Evolutionary conservation across 2,797 vertebrate species (phyloP).

Genomic region (Margarornis squamiger): DNA sequence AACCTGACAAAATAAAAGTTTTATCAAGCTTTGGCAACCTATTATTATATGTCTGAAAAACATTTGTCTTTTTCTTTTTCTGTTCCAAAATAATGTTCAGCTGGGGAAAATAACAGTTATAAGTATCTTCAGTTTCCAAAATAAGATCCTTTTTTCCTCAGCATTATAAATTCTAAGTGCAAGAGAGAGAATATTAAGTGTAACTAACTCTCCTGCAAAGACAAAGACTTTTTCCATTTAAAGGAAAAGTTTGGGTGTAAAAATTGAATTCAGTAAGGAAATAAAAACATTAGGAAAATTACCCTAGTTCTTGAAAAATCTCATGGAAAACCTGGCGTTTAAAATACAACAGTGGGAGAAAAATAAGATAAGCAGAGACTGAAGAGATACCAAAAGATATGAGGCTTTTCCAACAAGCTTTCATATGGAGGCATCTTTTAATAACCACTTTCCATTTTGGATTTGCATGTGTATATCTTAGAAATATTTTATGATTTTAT

Average conservation of each 20-base stretch:
- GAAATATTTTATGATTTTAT: neutral
- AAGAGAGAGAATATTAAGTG: neutral
- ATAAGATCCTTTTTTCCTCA: neutral
- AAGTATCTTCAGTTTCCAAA: neutral
- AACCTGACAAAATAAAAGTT: fast-evolving
- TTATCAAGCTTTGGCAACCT: neutral
- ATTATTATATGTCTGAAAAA: neutral
- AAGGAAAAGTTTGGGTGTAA: neutral
- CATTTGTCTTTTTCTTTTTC: fast-evolving
- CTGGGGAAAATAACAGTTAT: neutral
- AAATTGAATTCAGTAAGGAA: neutral
- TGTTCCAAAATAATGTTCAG: neutral
- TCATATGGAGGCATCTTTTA: neutral
- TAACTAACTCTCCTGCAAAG: neutral
- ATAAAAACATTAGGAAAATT: neutral
- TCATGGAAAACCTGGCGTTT: neutral
- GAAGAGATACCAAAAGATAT: neutral
- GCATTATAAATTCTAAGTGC: neutral
- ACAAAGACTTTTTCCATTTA: neutral
- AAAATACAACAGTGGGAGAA: neutral
- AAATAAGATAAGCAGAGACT: neutral
- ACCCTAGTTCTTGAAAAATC: neutral
- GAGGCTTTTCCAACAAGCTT: neutral
- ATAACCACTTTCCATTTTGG: neutral
- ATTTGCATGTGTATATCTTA: neutral